A percentile compares a stretch with the other conserved stretches of the same genome.
phyloP scores from a whole-genome alignment of 2,113 vertebrate species.

The Antechinus flavipes region DNA sequence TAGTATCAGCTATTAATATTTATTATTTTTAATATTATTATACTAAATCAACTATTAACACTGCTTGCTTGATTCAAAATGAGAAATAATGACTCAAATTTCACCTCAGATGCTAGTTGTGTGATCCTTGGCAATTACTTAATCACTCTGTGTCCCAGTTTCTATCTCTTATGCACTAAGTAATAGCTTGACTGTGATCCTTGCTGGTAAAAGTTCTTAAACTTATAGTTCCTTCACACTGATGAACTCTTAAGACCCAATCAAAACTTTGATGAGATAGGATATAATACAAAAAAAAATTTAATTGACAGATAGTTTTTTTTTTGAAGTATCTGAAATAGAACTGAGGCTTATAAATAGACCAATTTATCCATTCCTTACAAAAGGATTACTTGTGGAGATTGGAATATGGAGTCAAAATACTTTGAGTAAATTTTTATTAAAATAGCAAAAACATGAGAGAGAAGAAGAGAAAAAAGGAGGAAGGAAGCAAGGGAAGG shows the following conservation, averaged over 20 bases:
- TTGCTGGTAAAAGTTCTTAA: not conserved
- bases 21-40: not conserved
- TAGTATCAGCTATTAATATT: not conserved
- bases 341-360: not conserved
- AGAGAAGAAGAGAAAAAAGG: not conserved
- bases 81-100: not conserved
- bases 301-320: not conserved
- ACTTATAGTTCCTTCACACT: not conserved
- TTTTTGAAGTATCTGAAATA: not conserved
- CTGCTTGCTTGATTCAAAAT: not conserved
- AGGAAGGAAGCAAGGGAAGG: not conserved
- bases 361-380: not conserved
- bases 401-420: not conserved
- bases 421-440: not conserved
- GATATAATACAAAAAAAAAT: not conserved
- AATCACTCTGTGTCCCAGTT: not conserved
- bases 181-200: not conserved
- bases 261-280: not conserved
- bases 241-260: not conserved
- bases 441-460: slow-evolving; percentile 3
- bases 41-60: not conserved
- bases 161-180: not conserved
- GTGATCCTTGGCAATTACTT: not conserved
- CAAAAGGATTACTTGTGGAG: not conserved
- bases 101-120: not conserved